Evolutionary conservation across 2,113 vertebrate species (phyloP), one percentile per base, ranked within the genome.

Genomic region (Malurus cyaneus): DNA sequence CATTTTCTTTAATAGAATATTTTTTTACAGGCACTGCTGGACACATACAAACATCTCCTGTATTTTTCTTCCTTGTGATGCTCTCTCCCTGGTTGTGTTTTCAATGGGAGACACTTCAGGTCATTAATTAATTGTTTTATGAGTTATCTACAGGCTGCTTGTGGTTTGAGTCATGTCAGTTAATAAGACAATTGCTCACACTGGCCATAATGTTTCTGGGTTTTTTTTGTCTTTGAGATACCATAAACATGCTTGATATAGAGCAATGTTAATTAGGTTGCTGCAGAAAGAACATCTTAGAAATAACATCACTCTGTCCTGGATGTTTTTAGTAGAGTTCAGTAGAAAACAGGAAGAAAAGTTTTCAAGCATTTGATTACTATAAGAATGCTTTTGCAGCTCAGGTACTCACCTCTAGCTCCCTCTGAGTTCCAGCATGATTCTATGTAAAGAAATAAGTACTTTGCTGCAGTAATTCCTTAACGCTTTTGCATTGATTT

Each of bases 1-100:
- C 65, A 91, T 70, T 89, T 93, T 88, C 67, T 89, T 82, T 91
- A 90, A 77, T 65, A 67, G 60, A 76, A 47, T 88, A 25, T 79
- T 49, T 79, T 78, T 89, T 85, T 73, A 57, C 52, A 94, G 66
- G 47, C 65, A 57, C 36, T 95, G 59, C n/a, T 92, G 89, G 62
- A 54, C 56, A 56, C 47, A 67, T 56, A 44, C 2, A 4, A 62
- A 84, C 7, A 29, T 54, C 32, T 65, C 70, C 69, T 56, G 28
- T 80, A 36, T 79, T 81, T 76, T 92, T 50, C 16, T 92, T 74
- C 12, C n/a, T 88, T 52, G 12, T 79, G n/a, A 69, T 60, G 7
- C 19, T 71, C 4, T 73, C 44, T 84, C 44, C 26, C 17, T 2
- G 5, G 23, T 10, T 14, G 0, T 80, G 25, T 42, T 52, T 83